Evolutionary conservation across 2,888 invertebrate genomes (phyloP).

Genomic region (Pseudanteris insignis): DNA sequence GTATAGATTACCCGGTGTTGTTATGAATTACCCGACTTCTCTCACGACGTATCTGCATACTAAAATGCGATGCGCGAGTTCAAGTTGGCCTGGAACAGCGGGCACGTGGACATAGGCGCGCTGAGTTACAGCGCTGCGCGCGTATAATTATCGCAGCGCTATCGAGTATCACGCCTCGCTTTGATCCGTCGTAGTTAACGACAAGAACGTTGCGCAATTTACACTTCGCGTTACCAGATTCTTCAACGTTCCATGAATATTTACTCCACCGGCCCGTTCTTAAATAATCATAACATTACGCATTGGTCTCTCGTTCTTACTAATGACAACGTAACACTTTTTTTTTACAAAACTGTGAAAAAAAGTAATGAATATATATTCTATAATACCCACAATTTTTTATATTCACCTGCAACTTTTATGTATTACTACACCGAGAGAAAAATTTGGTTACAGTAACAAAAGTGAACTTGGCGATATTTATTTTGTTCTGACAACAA

Average conservation of each 20-base stretch:
- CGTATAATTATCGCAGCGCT: conserved; percentile 36
- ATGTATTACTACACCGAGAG: too few species aligned
- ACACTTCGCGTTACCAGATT: conserved; percentile 34
- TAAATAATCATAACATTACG: too few species aligned
- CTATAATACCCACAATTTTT: too few species aligned
- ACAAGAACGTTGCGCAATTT: conserved; percentile 26
- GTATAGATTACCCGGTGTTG: conserved; percentile 38
- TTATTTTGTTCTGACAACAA: too few species aligned
- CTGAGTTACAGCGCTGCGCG: conserved; percentile 26
- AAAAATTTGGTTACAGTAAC: too few species aligned
- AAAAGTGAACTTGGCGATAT: too few species aligned
- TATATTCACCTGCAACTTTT: too few species aligned
- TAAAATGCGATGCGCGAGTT: conserved; percentile 29
- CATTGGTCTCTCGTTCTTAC: too few species aligned
- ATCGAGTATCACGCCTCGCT: conserved; percentile 25
- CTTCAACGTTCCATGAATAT: conserved; percentile 28
- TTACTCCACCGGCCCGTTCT: conserved; percentile 26
- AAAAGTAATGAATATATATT: too few species aligned
- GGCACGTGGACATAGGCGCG: conserved; percentile 40
- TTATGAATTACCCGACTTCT: conserved; percentile 33
- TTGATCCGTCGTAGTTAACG: conserved; percentile 21
- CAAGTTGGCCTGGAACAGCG: conserved; percentile 25
- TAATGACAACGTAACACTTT: too few species aligned
- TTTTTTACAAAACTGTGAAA: too few species aligned
- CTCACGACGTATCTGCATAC: conserved; percentile 24